These are phyloP conservation scores for Nibea albiflora DNA, from an alignment of 2,113 vertebrate genomes.

Conservation along the genomic window DNA sequence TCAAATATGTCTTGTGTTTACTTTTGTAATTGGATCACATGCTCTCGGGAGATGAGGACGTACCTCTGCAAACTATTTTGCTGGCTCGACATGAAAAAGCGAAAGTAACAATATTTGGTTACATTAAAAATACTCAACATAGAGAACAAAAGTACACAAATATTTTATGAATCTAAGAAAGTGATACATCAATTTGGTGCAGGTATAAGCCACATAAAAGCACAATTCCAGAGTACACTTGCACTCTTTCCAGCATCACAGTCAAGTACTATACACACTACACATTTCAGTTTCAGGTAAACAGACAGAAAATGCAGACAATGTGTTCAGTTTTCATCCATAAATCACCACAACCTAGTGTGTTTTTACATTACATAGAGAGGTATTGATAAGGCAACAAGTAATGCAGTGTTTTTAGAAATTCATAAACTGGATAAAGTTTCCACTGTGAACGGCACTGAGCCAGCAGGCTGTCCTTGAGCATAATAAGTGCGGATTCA, in stretches of 20 bases:
- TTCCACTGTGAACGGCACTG: slow-evolving; percentile 51
- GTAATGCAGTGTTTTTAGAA: slow-evolving; percentile 11
- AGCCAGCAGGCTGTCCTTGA: slow-evolving; percentile 64
- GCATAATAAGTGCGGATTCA: neutral
- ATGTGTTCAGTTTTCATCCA: slow-evolving; percentile 5
- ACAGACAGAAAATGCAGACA: neutral
- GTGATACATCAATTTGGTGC: slow-evolving; percentile 31
- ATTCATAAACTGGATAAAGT: slow-evolving; percentile 9
- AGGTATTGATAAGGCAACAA: slow-evolving; percentile 12
- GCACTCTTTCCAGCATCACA: slow-evolving; percentile 12
- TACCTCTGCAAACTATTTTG: slow-evolving; percentile 24
- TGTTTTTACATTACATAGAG: slow-evolving; percentile 42
- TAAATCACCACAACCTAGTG: slow-evolving; percentile 1
- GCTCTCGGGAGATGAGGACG: slow-evolving; percentile 15
- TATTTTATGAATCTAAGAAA: slow-evolving; percentile 42
- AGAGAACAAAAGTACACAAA: neutral
- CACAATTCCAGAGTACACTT: slow-evolving; percentile 9
- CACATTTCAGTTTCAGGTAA: slow-evolving; percentile 14
- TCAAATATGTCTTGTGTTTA: slow-evolving; percentile 51
- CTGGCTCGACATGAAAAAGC: neutral
- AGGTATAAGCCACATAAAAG: slow-evolving; percentile 18
- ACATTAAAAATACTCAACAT: neutral
- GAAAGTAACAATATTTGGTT: slow-evolving; percentile 5
- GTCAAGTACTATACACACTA: neutral
- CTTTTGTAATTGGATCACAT: slow-evolving; percentile 59